These are phyloP conservation scores for Nothocercus julius DNA, from an alignment of 2,113 vertebrate genomes.

Conservation along the genomic window DNA sequence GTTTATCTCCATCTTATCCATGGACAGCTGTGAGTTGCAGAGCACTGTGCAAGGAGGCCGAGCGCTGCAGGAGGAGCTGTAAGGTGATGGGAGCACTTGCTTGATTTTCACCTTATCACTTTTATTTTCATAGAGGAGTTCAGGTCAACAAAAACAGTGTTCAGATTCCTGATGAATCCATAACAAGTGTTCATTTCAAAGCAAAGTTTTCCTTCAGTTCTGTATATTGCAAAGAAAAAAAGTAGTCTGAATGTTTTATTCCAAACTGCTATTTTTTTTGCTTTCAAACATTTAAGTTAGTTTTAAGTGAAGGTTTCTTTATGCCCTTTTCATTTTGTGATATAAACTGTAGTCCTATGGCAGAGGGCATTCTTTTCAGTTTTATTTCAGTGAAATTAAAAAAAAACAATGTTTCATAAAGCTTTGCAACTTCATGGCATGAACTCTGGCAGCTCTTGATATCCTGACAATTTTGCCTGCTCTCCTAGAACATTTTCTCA, in stretches of 20 bases:
- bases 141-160: neutral
- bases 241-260: neutral
- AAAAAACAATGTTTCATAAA: neutral
- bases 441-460: neutral
- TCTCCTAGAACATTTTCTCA: neutral
- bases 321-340: neutral
- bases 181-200: neutral
- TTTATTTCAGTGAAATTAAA: neutral
- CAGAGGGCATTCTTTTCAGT: neutral
- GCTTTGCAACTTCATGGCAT: neutral
- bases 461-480: neutral
- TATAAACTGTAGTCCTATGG: neutral
- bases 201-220: neutral
- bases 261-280: neutral
- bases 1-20: neutral
- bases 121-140: neutral
- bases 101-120: neutral
- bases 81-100: neutral
- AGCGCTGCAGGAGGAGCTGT: neutral
- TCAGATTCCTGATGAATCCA: neutral
- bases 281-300: neutral
- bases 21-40: fast-evolving
- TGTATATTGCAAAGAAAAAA: neutral
- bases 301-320: neutral
- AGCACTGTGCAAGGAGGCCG: neutral